Conservation (phyloP, 2,113 vertebrate genomes). For the Podiceps cristatus region DNA sequence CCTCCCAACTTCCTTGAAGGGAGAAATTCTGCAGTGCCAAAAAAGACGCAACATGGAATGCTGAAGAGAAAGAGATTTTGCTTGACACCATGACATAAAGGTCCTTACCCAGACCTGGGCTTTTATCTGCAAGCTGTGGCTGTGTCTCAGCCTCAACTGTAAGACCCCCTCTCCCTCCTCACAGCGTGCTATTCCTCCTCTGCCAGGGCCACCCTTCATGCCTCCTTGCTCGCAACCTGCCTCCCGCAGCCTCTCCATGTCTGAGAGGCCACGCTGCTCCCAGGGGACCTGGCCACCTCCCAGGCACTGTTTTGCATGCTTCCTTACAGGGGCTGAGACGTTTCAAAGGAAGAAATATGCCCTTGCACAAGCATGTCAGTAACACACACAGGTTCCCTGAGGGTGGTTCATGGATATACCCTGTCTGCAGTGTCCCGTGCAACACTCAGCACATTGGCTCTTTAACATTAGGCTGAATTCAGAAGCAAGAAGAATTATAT, state of each 20-base stretch:
- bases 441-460: neutral
- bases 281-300: neutral
- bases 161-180: neutral
- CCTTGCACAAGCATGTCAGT: neutral
- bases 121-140: neutral
- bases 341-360: neutral
- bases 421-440: neutral
- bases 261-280: neutral
- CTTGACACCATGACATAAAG: neutral
- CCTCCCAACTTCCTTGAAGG: neutral
- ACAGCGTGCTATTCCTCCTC: neutral
- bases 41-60: neutral
- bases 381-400: neutral
- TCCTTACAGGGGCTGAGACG: neutral
- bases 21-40: neutral
- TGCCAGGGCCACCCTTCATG: neutral
- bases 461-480: neutral
- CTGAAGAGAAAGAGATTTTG: neutral
- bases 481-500: neutral
- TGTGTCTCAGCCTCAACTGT: neutral
- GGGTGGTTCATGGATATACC: neutral
- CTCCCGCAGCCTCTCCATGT: neutral
- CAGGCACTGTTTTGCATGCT: neutral
- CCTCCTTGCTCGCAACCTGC: neutral
- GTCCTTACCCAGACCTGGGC: neutral